phyloP scores from a whole-genome alignment of 2,888 invertebrate genomes.

The Pandemis cinnamomeana region DNA sequence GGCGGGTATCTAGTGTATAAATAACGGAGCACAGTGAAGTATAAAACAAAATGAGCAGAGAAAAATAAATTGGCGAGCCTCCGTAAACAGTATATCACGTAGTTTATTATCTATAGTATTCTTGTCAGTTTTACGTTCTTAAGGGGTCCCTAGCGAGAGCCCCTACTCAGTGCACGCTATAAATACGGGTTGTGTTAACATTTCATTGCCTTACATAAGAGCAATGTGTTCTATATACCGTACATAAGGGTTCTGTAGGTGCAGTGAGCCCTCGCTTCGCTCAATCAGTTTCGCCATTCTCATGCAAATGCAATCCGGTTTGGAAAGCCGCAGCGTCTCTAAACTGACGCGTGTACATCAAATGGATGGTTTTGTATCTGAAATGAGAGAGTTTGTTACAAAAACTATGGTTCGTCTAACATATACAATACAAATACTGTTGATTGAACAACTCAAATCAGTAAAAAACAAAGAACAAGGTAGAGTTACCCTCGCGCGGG shows the following conservation, averaged over 20 bases:
- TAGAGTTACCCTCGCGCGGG: too few species aligned
- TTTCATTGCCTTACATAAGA: slow-evolving; percentile 22
- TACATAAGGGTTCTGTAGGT: slow-evolving; percentile 12
- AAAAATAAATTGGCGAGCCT: slow-evolving; percentile 19
- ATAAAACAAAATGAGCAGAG: neutral
- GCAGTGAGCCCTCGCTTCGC: slow-evolving; percentile 28
- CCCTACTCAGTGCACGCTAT: slow-evolving; percentile 23
- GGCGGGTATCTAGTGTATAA: neutral
- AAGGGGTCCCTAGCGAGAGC: slow-evolving; percentile 26
- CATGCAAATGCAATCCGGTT: slow-evolving; percentile 36
- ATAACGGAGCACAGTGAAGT: neutral
- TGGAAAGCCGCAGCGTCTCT: slow-evolving; percentile 25
- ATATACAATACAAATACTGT: too few species aligned
- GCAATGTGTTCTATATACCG: neutral
- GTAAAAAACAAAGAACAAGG: too few species aligned
- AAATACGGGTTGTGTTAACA: slow-evolving; percentile 28
- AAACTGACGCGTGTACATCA: slow-evolving; percentile 19
- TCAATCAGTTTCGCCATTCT: slow-evolving; percentile 37
- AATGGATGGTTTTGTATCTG: slow-evolving; percentile 10
- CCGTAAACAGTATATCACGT: slow-evolving; percentile 35
- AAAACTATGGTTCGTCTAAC: too few species aligned
- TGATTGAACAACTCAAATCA: too few species aligned
- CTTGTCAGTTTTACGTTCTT: slow-evolving; percentile 38
- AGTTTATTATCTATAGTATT: slow-evolving; percentile 39
- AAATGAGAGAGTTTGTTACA: neutral